Conservation (phyloP, 2,113 vertebrate species). For the Perca schrenkii region DNA sequence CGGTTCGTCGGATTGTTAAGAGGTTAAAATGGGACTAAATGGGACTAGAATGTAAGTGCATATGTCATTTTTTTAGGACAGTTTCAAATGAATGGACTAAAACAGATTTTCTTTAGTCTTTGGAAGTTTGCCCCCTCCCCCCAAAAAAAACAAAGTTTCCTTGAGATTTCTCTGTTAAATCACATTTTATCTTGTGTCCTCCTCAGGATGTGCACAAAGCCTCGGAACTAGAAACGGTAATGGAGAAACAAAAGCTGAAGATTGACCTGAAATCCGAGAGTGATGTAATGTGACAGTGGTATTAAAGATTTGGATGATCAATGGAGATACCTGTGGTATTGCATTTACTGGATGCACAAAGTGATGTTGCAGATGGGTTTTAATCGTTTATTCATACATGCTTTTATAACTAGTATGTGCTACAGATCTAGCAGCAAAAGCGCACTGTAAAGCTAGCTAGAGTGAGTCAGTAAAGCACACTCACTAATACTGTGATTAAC, state of each 20-base stretch:
- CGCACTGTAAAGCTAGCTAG: background rate
- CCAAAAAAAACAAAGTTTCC: too few relatives aligned
- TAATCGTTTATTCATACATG: background rate
- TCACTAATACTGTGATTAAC: background rate
- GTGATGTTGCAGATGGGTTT: background rate
- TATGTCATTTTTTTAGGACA: background rate
- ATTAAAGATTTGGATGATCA: background rate
- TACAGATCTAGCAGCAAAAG: background rate
- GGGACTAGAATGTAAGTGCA: background rate
- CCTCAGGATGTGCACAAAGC: slow-evolving; percentile 72
- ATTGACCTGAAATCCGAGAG: slow-evolving; percentile 66
- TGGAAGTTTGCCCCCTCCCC: background rate
- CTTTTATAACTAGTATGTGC: background rate
- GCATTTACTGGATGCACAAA: background rate
- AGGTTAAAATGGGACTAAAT: background rate
- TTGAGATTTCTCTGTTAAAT: background rate
- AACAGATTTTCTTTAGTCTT: background rate
- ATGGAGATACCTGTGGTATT: background rate
- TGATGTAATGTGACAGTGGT: slow-evolving; percentile 25
- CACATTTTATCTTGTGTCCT: background rate
- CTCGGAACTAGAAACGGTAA: slow-evolving; percentile 85
- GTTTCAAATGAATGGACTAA: background rate
- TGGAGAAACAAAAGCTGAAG: slow-evolving; percentile 89
- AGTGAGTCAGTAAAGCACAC: background rate
- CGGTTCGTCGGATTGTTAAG: too few relatives aligned